phyloP scores from a whole-genome alignment of 2,797 vertebrate genomes.

The Craterocephalus amniculus region DNA sequence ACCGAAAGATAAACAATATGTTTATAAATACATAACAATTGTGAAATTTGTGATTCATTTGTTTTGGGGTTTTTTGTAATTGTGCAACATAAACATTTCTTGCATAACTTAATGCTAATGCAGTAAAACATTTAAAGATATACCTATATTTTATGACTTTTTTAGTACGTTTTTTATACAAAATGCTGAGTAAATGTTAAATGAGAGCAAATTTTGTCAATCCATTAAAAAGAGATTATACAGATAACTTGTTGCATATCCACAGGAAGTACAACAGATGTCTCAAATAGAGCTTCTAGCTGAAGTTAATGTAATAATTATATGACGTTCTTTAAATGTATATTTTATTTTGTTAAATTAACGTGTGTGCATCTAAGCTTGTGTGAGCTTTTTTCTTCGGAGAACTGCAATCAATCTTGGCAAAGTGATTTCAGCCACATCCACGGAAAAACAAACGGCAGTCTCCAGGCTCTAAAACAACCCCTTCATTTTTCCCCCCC shows the following conservation, averaged over 20 bases:
- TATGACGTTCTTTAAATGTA: constrained; percentile 2
- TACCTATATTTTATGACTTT: neutral
- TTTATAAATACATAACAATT: neutral
- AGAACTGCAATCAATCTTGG: constrained; percentile 40
- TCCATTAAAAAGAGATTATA: neutral
- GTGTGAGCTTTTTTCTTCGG: constrained; percentile 23
- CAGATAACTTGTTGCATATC: neutral
- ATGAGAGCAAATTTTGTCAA: constrained; percentile 3
- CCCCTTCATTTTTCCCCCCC: constrained; percentile 22
- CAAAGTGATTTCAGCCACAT: constrained; percentile 58
- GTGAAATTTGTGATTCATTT: neutral
- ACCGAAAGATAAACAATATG: neutral
- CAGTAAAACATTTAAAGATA: neutral
- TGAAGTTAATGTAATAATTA: constrained; percentile 1
- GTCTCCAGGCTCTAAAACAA: constrained; percentile 67
- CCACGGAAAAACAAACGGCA: constrained; percentile 70
- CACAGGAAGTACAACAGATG: neutral
- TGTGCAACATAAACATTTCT: neutral
- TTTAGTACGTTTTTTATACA: neutral
- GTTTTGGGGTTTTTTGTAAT: neutral
- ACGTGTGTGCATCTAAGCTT: constrained; percentile 4
- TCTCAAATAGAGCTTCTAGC: neutral
- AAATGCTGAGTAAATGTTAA: neutral
- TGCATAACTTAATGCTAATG: constrained; percentile 1
- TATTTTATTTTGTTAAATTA: constrained; percentile 6